Evolutionary conservation across 2,888 invertebrate species (phyloP).

Genomic region (Anorthoa munda): DNA sequence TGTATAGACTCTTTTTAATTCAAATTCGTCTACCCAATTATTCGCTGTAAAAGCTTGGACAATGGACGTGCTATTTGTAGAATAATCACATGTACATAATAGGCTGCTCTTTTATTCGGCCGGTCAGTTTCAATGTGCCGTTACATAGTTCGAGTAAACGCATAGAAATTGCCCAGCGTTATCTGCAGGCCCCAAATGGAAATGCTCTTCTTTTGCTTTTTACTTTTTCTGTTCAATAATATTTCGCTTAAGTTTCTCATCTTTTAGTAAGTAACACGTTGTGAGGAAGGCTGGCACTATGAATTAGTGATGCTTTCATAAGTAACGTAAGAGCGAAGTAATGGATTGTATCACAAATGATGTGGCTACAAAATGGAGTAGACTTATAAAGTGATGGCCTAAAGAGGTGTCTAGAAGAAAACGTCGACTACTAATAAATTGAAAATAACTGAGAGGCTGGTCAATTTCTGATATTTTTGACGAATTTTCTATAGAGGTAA

Average conservation of each 20-base stretch:
- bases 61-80: conserved; percentile 9
- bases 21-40: conserved; percentile 12
- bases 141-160: conserved; percentile 16
- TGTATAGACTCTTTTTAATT: conserved; percentile 14
- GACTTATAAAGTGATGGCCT: too few species aligned
- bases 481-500: too few species aligned
- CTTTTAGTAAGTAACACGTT: background rate
- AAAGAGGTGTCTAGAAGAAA: too few species aligned
- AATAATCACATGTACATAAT: conserved; percentile 13
- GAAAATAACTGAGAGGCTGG: too few species aligned
- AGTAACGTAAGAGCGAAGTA: too few species aligned
- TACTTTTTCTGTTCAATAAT: background rate
- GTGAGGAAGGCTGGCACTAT: too few species aligned
- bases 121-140: conserved; percentile 16
- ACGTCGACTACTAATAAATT: too few species aligned
- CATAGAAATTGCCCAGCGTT: background rate
- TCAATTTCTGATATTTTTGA: too few species aligned
- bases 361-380: too few species aligned
- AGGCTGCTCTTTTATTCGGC: conserved; percentile 8
- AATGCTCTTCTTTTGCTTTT: background rate
- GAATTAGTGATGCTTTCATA: too few species aligned
- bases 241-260: background rate
- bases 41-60: background rate
- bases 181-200: conserved; percentile 1
- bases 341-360: too few species aligned